phyloP scores from a whole-genome alignment of 1,140 invertebrate genomes.

The Schlechtendalia chinensis region DNA sequence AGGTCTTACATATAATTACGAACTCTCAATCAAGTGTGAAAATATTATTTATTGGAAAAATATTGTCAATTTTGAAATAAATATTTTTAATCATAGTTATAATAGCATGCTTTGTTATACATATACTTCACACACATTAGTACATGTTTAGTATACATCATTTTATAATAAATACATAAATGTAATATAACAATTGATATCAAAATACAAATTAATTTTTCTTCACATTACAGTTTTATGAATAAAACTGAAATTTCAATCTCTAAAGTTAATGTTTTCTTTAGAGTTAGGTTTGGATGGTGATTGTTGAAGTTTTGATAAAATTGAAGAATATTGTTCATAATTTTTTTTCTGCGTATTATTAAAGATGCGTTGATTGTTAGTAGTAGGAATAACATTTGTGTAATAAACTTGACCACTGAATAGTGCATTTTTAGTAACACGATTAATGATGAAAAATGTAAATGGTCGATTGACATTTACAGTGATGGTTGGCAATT shows the following conservation, averaged over 20 bases:
- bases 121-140: too few relatives aligned
- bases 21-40: too few relatives aligned
- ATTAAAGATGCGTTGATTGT: background rate
- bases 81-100: too few relatives aligned
- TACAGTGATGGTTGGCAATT: background rate
- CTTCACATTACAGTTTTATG: background rate
- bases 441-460: constrained; percentile 38
- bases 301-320: background rate
- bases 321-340: background rate
- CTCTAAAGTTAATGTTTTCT: background rate
- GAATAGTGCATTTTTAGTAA: constrained; percentile 13
- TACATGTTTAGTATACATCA: too few relatives aligned
- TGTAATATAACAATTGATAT: too few relatives aligned
- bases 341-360: background rate
- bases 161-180: too few relatives aligned
- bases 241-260: background rate
- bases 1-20: too few relatives aligned
- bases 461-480: constrained; percentile 27
- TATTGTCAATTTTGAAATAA: too few relatives aligned
- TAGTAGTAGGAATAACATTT: background rate
- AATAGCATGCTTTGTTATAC: too few relatives aligned
- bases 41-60: too few relatives aligned
- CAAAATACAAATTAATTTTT: too few relatives aligned
- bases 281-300: background rate
- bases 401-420: constrained; percentile 5